These are phyloP conservation scores for Ganaspis sp. DNA, from an alignment of 1,140 invertebrate species.

Conservation along the genomic window DNA sequence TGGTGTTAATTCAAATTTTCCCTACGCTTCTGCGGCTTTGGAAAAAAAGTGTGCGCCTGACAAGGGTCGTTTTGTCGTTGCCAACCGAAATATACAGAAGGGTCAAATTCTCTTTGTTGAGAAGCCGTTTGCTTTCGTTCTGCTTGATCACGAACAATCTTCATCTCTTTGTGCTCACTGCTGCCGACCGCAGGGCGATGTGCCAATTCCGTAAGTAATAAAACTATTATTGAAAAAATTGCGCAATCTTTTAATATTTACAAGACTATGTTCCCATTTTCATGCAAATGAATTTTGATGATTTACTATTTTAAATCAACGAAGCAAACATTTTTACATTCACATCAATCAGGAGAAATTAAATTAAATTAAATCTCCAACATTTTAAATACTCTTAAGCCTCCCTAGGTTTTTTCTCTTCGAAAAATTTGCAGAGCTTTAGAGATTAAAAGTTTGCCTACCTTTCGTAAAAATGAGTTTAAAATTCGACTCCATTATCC, in stretches of 20 bases:
- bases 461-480: too few species aligned
- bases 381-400: too few species aligned
- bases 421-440: too few species aligned
- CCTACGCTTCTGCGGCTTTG: constrained; percentile 62
- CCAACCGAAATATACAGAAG: constrained; percentile 77
- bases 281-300: too few species aligned
- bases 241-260: constrained; percentile 19
- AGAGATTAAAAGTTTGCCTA: too few species aligned
- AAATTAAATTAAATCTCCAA: too few species aligned
- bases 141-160: constrained; percentile 72
- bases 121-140: constrained; percentile 82
- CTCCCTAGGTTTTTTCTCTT: too few species aligned
- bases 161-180: constrained; percentile 77
- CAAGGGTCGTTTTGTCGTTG: constrained; percentile 77
- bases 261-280: too few species aligned
- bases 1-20: constrained; percentile 64
- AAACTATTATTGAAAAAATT: constrained; percentile 35
- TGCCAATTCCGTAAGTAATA: constrained; percentile 75
- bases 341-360: too few species aligned
- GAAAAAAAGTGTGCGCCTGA: constrained; percentile 62
- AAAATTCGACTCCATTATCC: too few species aligned
- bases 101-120: constrained; percentile 84
- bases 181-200: constrained; percentile 73
- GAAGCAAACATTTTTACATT: too few species aligned
- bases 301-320: too few species aligned